These are phyloP conservation scores for Campoletis raptor DNA, from an alignment of 2,888 invertebrate genomes.

Conservation along the genomic window DNA sequence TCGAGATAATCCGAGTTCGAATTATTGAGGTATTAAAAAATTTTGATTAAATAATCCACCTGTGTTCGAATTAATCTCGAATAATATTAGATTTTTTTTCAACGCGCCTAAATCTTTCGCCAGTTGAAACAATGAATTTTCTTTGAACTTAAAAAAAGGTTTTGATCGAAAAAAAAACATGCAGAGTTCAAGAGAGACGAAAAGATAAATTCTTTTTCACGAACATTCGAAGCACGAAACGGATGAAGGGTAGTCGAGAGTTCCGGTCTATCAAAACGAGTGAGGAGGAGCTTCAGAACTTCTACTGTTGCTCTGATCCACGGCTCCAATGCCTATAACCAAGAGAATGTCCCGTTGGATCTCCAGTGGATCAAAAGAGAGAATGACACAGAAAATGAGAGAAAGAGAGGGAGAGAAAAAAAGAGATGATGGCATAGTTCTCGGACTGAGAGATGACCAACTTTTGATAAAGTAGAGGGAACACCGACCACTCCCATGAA, in stretches of 20 bases:
- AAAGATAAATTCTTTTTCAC: slow-evolving; percentile 21
- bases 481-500: slow-evolving; percentile 73
- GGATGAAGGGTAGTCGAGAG: slow-evolving; percentile 43
- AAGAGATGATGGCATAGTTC: slow-evolving; percentile 32
- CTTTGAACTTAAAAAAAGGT: background rate
- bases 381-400: slow-evolving; percentile 12
- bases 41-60: background rate
- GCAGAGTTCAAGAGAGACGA: slow-evolving; percentile 7
- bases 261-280: slow-evolving; percentile 38
- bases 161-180: background rate
- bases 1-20: background rate
- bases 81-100: background rate
- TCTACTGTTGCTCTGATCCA: slow-evolving; percentile 33
- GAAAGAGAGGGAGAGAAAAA: slow-evolving; percentile 17
- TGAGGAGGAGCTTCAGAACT: slow-evolving; percentile 7
- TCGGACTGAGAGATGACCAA: slow-evolving; percentile 74
- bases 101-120: background rate
- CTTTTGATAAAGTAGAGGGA: slow-evolving; percentile 76
- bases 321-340: slow-evolving; percentile 37
- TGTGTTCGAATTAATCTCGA: background rate
- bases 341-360: slow-evolving; percentile 13
- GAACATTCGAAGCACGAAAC: slow-evolving; percentile 55
- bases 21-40: background rate
- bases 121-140: background rate
- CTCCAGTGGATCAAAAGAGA: slow-evolving; percentile 25